Conservation (phyloP, 2,113 vertebrate species). For the Syrmaticus mikado region DNA sequence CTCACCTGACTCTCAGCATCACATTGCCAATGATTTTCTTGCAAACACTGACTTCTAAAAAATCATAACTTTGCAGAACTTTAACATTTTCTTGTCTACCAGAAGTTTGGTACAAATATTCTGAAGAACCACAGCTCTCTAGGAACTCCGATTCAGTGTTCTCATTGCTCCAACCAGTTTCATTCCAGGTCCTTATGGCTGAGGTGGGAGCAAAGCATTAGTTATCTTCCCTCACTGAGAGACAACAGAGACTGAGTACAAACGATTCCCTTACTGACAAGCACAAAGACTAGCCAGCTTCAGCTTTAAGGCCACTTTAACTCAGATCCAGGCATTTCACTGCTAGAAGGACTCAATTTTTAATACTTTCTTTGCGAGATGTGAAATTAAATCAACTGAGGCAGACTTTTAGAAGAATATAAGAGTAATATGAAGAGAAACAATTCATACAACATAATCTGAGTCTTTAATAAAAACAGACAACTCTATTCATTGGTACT, state of each 20-base stretch:
- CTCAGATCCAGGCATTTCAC: neutral
- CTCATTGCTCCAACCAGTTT: neutral
- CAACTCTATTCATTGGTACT: neutral
- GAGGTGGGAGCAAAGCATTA: neutral
- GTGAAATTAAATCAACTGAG: neutral
- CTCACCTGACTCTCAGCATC: fast-evolving
- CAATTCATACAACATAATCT: neutral
- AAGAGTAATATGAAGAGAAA: neutral
- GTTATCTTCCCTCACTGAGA: neutral
- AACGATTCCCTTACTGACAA: neutral
- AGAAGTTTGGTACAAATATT: neutral
- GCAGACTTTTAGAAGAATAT: neutral
- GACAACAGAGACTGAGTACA: neutral
- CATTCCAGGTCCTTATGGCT: neutral
- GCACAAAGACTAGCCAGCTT: neutral
- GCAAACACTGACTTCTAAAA: neutral
- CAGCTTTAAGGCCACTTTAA: neutral
- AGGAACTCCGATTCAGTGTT: neutral
- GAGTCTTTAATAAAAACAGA: neutral
- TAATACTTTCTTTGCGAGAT: neutral
- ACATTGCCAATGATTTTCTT: neutral
- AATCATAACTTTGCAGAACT: fast-evolving
- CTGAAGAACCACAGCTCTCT: neutral
- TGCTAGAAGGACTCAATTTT: neutral
- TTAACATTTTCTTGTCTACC: fast-evolving